A percentile compares a stretch with the other conserved stretches of the same genome.
phyloP scores from a whole-genome alignment of 2,797 vertebrate genomes.

The Siniperca undulata region DNA sequence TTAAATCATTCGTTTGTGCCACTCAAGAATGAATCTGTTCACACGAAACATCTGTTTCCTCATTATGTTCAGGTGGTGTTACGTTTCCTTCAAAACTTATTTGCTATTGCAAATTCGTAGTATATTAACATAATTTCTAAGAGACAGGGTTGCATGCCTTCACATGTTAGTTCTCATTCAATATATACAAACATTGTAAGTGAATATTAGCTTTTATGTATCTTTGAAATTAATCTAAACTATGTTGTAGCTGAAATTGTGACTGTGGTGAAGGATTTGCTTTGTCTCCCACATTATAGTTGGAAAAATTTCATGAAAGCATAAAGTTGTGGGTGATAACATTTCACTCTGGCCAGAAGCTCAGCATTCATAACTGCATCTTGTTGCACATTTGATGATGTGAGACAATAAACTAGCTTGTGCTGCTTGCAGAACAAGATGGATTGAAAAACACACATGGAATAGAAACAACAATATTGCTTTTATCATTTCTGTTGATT shows the following conservation, averaged over 20 bases:
- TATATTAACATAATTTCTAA: constrained; percentile 2
- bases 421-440: background rate
- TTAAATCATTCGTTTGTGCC: background rate
- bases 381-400: background rate
- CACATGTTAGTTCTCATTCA: background rate
- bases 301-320: background rate
- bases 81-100: background rate
- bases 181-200: background rate
- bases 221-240: background rate
- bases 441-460: background rate
- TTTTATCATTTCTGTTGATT: background rate
- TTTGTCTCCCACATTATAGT: background rate
- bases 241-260: constrained; percentile 4
- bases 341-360: background rate
- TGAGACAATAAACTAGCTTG: background rate
- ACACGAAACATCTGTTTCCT: background rate
- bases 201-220: background rate
- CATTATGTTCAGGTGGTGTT: background rate
- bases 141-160: background rate
- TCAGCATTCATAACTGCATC: background rate
- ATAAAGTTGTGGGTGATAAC: background rate
- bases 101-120: background rate
- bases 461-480: background rate
- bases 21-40: background rate
- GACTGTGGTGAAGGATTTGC: background rate